Evolutionary conservation across 1,140 invertebrate species (phyloP), one percentile per base, ranked within the genome.

Genomic region (Drosophila parabipectinata): DNA sequence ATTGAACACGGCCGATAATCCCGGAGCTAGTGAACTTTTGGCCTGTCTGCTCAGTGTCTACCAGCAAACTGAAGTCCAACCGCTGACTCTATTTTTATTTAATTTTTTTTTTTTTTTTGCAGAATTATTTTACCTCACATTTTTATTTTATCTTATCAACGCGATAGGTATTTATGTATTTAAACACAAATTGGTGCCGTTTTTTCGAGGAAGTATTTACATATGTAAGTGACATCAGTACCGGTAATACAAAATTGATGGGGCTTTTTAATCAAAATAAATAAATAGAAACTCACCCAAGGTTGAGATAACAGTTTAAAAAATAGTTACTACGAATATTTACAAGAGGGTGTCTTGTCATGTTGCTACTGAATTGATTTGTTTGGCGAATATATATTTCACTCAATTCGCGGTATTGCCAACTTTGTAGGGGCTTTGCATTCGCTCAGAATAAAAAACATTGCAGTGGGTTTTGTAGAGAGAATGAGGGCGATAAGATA

Each of bases 91-190:
- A 45, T 48, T 59, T 37, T 60, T 32, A 54, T 61, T 61, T 58
- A 30, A 55, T 45, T 51, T 78, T 68, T 28, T 15, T 77, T n/a
- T n/a, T n/a, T n/a, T 68, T 34, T 15, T 15, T 39, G 44, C 45
- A 52, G 32, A 7, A 48, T 45, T 55, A 71, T 60, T 56, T 54
- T 8, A 28, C 9, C n/a, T 62, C 67, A 68, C 51, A 69, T 50
- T 47, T 48, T 69, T 68, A 39, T 68, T 64, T 75, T 85, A 85
- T 85, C 81, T 85, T 78, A 85, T 85, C 81, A 53, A 47, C 50
- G 26, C 32, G 39, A 61, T 73, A 63, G 41, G 28, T 77, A 64
- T 68, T 72, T 62, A 41, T 56, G 57, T 77, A 60, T 55, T 71
- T 69, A 69, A 67, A 77, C 54, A 73, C 64, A 58, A 67, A 47